Conservation (phyloP, 2,888 invertebrate genomes). For the Epiblema foenella region DNA sequence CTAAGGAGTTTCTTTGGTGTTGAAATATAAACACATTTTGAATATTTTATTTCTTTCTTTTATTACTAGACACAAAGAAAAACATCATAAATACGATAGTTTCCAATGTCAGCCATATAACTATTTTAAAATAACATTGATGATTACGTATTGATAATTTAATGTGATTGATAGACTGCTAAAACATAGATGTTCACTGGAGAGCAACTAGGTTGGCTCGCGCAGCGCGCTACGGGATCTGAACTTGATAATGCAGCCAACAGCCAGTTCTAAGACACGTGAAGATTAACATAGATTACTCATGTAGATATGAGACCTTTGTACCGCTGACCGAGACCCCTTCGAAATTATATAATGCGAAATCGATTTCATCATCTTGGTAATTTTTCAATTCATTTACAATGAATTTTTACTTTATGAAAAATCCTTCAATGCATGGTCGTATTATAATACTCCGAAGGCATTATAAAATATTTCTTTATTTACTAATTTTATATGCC, state of each 20-base stretch:
- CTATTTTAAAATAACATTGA: conserved; percentile 56
- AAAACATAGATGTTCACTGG: conserved; percentile 69
- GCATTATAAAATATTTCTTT: conserved; percentile 78
- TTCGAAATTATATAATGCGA: conserved; percentile 37
- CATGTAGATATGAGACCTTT: conserved; percentile 18
- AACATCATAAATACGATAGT: conserved; percentile 45
- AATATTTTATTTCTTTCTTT: conserved; percentile 40
- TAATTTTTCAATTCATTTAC: conserved; percentile 28
- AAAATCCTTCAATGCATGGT: conserved; percentile 36
- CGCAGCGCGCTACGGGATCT: conserved; percentile 5
- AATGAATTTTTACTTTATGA: conserved; percentile 32
- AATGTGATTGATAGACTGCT: conserved; percentile 77
- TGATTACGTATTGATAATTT: conserved; percentile 75
- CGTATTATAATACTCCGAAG: conserved; percentile 74
- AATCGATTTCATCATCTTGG: conserved; percentile 19
- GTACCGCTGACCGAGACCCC: conserved; percentile 36
- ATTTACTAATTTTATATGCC: conserved; percentile 64
- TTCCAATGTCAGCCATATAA: conserved; percentile 36
- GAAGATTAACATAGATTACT: background rate
- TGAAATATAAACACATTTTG: conserved; percentile 18
- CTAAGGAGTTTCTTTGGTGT: background rate
- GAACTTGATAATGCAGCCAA: conserved; percentile 3
- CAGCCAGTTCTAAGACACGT: background rate
- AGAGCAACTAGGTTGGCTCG: conserved; percentile 71
- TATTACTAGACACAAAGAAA: conserved; percentile 43